Conservation (phyloP, 2,113 vertebrate genomes). For the Fukomys damarensis region DNA sequence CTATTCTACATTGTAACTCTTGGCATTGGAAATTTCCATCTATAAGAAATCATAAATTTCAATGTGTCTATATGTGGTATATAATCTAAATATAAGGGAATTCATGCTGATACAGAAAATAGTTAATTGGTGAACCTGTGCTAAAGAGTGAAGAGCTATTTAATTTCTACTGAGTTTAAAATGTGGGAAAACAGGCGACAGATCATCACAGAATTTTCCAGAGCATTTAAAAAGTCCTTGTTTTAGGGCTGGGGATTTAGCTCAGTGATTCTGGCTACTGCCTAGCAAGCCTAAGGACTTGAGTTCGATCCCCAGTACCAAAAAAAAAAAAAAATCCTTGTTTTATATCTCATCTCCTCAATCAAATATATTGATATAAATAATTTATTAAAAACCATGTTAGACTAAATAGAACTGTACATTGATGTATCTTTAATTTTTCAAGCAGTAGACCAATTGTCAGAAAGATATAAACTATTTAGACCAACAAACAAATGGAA, state of each 20-base stretch:
- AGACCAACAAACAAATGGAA: background rate
- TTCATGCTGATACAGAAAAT: background rate
- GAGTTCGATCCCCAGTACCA: too few relatives aligned
- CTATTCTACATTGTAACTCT: background rate
- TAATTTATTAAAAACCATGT: background rate
- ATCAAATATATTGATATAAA: background rate
- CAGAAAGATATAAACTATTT: background rate
- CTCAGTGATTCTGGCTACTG: too few relatives aligned
- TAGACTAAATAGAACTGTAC: background rate
- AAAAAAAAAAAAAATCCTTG: background rate
- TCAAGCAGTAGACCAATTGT: background rate
- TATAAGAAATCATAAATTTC: background rate
- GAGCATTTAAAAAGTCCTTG: background rate
- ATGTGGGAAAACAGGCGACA: background rate
- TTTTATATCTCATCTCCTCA: background rate
- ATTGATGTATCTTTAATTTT: background rate
- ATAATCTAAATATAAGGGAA: background rate
- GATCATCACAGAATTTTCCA: background rate
- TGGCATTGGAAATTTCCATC: background rate
- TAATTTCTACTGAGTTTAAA: background rate
- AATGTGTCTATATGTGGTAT: background rate
- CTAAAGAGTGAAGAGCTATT: background rate
- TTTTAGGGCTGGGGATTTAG: too few relatives aligned
- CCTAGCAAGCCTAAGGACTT: too few relatives aligned
- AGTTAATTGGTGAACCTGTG: background rate